Evolutionary conservation across 1,140 invertebrate species (phyloP), one percentile per base, ranked within the genome.

Genomic region (Helicoverpa zea): DNA sequence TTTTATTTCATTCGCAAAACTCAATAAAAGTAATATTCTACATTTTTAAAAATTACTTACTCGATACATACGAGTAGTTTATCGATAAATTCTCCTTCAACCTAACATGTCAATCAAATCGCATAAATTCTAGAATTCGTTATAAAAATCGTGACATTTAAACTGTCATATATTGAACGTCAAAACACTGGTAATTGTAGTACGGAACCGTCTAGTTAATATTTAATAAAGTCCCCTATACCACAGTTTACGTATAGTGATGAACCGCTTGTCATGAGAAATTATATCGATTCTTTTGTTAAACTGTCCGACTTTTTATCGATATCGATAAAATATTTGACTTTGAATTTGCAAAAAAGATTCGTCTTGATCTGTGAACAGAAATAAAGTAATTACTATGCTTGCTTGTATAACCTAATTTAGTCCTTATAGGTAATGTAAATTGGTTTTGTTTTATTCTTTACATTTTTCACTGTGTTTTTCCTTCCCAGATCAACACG

Each of bases 111-210:
- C 43, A 49, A 68, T 23, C 2, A 18, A 43, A 49, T 66, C 1
- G 12, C 14, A 66, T 49, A 12, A 9, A 18, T 68, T 68, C 23
- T 14, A 54, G 49, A 35, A 16, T 78, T 66, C 13, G 4, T 7
- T 63, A 49, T 2, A 56, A 56, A 68, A 54, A 66, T 79, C 76
- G 76, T 79, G 49, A 47, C 13, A 18, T 29, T 2, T 79, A 79
- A 78, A 79, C 30, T 43, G 43, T 2, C 3, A 11, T 18, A 23
- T 35, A 58, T 3, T 14, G 43, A 18, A 78, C 63, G 76, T 79
- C 76, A 79, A 79, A 79, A 79, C 64, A 70, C 49, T 56, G 35
- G 76, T 79, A 79, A 79, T 79, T 79, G 76, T 78, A 56, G 61
- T 59, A 78, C 49, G 63, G 76, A 58, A 68, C 76, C 51, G 35